A percentile compares a stretch with the other conserved stretches of the same genome.
Conservation (phyloP, 1,140 invertebrate genomes). For the Drosophila nebulosa region DNA sequence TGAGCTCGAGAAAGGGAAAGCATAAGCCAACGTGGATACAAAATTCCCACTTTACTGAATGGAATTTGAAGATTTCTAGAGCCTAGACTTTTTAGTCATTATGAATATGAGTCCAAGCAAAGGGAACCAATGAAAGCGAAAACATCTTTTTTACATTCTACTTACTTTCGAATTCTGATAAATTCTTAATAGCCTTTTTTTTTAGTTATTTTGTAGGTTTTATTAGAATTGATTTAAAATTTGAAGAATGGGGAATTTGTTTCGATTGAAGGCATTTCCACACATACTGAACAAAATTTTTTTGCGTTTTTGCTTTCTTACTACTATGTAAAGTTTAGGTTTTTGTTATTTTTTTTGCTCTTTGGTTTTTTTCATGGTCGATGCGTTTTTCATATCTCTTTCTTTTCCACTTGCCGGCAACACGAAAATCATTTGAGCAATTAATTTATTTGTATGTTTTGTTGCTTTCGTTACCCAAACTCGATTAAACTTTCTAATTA, state of each 20-base stretch:
- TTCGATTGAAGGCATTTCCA: not conserved
- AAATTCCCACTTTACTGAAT: no score
- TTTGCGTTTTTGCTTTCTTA: not conserved
- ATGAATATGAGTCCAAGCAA: no score
- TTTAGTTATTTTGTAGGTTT: no score
- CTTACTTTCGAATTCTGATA: no score
- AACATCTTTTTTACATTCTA: no score
- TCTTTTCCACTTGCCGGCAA: constrained; percentile 46
- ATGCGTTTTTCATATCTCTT: constrained; percentile 68
- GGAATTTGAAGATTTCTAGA: no score
- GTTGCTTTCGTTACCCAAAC: constrained; percentile 63
- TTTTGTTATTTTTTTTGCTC: constrained; percentile 19
- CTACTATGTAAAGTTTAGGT: constrained; percentile 10
- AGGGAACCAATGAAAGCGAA: no score
- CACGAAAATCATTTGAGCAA: constrained; percentile 67
- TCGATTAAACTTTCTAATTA: constrained; percentile 73
- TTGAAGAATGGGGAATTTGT: not conserved
- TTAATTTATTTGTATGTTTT: constrained; percentile 64
- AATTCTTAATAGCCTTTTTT: not conserved
- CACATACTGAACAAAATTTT: not conserved
- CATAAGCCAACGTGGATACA: no score
- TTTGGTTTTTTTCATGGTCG: constrained; percentile 63
- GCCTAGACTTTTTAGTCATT: no score
- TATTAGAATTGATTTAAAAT: not conserved
- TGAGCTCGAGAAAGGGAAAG: no score